A percentile compares a stretch with the other conserved stretches of the same genome.
Conservation (phyloP, 2,888 invertebrate genomes). For the Onchidella celtica region DNA sequence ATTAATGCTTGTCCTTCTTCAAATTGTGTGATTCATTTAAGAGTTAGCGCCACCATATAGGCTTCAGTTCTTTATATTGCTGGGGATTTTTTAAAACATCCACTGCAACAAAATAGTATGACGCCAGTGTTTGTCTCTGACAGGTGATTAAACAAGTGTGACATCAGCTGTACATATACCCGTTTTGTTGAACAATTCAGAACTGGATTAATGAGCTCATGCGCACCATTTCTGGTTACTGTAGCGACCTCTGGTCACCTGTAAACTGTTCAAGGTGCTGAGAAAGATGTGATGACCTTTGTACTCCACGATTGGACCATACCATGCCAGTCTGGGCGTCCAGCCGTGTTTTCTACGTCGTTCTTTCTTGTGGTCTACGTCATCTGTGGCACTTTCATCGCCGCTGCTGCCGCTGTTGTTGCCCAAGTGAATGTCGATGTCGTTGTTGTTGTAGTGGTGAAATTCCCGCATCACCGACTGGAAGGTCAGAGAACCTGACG, state of each 20-base stretch:
- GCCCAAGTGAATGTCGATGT: background rate
- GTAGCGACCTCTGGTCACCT: background rate
- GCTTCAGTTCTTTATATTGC: too few relatives aligned
- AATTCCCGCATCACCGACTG: background rate
- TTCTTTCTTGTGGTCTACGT: background rate
- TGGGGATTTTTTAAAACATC: too few relatives aligned
- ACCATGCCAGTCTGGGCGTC: background rate
- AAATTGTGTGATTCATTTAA: too few relatives aligned
- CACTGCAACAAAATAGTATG: too few relatives aligned
- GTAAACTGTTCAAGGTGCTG: slow-evolving; percentile 12
- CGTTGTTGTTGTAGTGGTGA: background rate
- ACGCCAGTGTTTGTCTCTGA: too few relatives aligned
- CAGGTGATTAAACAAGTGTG: background rate
- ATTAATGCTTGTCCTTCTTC: too few relatives aligned
- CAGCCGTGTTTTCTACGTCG: background rate
- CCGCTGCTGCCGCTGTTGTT: slow-evolving; percentile 14
- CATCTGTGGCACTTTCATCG: background rate
- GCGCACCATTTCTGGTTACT: background rate
- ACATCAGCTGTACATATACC: too few relatives aligned
- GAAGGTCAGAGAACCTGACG: background rate
- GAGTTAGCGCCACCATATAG: too few relatives aligned
- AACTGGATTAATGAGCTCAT: too few relatives aligned
- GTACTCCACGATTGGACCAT: slow-evolving; percentile 3
- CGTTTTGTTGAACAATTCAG: too few relatives aligned
- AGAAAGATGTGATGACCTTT: slow-evolving; percentile 13